Conservation (phyloP, 1,140 invertebrate genomes). For the Leptonema lineaticorne region DNA sequence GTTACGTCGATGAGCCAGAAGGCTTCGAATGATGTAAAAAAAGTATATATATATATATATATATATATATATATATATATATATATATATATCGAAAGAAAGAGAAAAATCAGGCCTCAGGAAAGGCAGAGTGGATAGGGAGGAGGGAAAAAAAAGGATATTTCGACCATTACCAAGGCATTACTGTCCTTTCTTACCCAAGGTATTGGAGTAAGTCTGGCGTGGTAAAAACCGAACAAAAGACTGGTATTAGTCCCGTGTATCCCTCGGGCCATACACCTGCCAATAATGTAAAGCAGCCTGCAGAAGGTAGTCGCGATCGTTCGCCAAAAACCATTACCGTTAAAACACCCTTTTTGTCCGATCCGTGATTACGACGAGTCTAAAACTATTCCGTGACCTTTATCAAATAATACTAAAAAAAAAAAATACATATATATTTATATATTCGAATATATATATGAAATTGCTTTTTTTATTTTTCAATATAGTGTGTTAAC, state of each 20-base stretch:
- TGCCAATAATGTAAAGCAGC: conserved; percentile 18
- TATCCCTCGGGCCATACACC: background rate
- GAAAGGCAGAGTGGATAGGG: no score
- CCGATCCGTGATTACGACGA: background rate
- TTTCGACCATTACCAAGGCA: conserved; percentile 13
- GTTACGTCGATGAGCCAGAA: background rate
- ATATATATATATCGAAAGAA: no score
- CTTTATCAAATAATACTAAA: background rate
- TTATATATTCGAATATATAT: no score
- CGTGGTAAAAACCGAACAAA: background rate
- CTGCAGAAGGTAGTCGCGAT: background rate
- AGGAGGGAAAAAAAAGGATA: background rate
- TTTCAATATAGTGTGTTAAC: no score
- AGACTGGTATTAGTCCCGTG: conserved; percentile 1
- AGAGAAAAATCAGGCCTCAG: background rate
- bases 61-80: no score
- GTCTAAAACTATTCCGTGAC: background rate
- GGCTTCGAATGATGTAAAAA: background rate
- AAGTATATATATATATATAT: no score
- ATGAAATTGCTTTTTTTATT: no score
- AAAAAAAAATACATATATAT: background rate
- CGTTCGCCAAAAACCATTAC: background rate
- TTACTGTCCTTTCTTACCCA: background rate
- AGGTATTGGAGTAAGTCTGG: background rate
- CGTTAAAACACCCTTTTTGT: background rate